phyloP scores from a whole-genome alignment of 1,140 invertebrate genomes.

The Drosophila novamexicana region DNA sequence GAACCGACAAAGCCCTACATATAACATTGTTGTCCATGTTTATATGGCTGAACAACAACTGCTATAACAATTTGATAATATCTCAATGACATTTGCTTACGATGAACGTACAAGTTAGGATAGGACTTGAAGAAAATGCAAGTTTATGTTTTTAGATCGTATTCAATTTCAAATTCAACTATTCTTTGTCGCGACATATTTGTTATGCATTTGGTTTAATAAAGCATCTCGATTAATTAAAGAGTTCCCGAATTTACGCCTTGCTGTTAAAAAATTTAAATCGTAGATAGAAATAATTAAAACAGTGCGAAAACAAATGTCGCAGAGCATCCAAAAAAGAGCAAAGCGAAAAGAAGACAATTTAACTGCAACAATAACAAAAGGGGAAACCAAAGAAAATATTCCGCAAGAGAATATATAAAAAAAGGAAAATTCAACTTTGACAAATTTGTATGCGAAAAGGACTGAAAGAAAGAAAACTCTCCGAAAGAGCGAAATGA shows the following conservation, averaged over 20 bases:
- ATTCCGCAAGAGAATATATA: slow-evolving; percentile 6
- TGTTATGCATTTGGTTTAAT: too few relatives aligned
- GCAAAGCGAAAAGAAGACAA: slow-evolving; percentile 42
- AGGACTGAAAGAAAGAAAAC: slow-evolving; percentile 15
- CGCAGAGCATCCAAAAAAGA: slow-evolving; percentile 1
- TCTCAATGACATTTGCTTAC: neutral
- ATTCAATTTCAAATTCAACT: too few relatives aligned
- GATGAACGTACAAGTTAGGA: too few relatives aligned
- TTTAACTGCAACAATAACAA: slow-evolving; percentile 35
- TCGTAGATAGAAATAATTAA: slow-evolving; percentile 28
- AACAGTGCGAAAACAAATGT: slow-evolving; percentile 62
- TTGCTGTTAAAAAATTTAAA: slow-evolving; percentile 12
- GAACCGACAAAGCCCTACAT: neutral
- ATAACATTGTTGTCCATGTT: neutral
- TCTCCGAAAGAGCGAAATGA: slow-evolving; percentile 9
- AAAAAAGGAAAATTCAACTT: slow-evolving; percentile 30
- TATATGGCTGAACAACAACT: neutral
- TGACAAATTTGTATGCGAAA: slow-evolving; percentile 42
- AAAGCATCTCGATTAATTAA: slow-evolving; percentile 11
- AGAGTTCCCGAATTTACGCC: neutral
- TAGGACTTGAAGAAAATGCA: too few relatives aligned
- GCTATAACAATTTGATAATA: neutral
- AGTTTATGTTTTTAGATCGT: too few relatives aligned
- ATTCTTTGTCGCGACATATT: too few relatives aligned
- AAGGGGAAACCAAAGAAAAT: slow-evolving; percentile 18